Conservation (phyloP, 2,888 invertebrate genomes). For the Pristionchus fissidentatus region DNA sequence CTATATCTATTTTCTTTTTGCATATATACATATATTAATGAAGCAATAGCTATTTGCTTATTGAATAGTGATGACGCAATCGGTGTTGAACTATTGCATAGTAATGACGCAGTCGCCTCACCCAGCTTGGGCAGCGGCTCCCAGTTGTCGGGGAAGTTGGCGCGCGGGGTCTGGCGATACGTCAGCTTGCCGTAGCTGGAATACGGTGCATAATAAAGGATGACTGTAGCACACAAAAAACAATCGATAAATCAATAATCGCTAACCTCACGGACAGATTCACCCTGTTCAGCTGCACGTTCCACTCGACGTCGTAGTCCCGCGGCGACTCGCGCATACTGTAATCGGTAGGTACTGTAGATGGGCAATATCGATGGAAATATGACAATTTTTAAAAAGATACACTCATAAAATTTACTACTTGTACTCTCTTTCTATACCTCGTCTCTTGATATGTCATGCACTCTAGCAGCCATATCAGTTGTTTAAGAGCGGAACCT, state of each 20-base stretch:
- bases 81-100: too few species aligned
- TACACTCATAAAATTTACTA: too few species aligned
- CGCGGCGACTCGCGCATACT: background rate
- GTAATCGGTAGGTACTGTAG: too few species aligned
- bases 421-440: too few species aligned
- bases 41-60: background rate
- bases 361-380: background rate
- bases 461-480: background rate
- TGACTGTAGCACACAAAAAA: background rate
- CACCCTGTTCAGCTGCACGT: background rate
- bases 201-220: background rate
- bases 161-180: background rate
- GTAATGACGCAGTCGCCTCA: background rate
- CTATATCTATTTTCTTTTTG: too few species aligned
- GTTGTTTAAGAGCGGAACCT: too few species aligned
- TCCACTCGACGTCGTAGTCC: conserved; percentile 28
- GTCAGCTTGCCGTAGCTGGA: background rate
- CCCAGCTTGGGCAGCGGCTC: conserved; percentile 7
- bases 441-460: background rate
- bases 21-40: too few species aligned
- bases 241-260: background rate
- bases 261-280: background rate
- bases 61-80: too few species aligned
- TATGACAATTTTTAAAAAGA: too few species aligned
- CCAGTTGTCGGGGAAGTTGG: conserved; percentile 4